Conservation (phyloP, 2,888 invertebrate species). For the Mycogona germanica region DNA sequence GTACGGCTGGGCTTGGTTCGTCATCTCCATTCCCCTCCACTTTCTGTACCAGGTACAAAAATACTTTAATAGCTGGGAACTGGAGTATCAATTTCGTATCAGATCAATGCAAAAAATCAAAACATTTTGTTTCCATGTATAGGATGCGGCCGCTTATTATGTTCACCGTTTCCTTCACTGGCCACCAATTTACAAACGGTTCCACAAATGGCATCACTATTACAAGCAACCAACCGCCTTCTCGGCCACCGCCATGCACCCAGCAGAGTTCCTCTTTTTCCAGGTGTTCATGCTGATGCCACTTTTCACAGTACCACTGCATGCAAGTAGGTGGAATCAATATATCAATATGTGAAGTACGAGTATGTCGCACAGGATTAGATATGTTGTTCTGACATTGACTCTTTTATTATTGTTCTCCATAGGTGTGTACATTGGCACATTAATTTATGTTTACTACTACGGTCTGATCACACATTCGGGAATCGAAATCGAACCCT, state of each 20-base stretch:
- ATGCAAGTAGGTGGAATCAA: conserved; percentile 48
- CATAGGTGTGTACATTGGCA: conserved; percentile 27
- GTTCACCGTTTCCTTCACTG: conserved; percentile 53
- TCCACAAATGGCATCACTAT: conserved; percentile 61
- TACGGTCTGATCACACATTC: conserved; percentile 64
- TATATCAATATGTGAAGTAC: too few relatives aligned
- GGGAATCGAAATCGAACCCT: conserved; percentile 54
- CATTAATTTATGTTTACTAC: conserved; percentile 49
- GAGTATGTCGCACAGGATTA: too few relatives aligned
- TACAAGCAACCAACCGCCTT: conserved; percentile 65
- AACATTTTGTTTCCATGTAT: background rate
- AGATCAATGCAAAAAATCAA: background rate
- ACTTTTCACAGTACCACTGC: conserved; percentile 48
- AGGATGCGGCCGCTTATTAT: conserved; percentile 25
- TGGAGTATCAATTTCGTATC: too few relatives aligned
- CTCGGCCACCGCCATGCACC: conserved; percentile 58
- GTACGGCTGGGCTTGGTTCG: conserved; percentile 51
- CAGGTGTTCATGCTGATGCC: conserved; percentile 48
- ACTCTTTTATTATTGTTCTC: too few relatives aligned
- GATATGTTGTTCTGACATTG: too few relatives aligned
- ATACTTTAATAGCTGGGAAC: background rate
- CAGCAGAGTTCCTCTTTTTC: conserved; percentile 51
- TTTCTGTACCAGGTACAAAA: conserved; percentile 46
- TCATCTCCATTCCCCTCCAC: conserved; percentile 49
- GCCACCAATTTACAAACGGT: conserved; percentile 52